Percentiles rank a stretch among this genome's conserved stretches.
Conservation (phyloP, 2,888 invertebrate species). For the Cactoblastis cactorum region DNA sequence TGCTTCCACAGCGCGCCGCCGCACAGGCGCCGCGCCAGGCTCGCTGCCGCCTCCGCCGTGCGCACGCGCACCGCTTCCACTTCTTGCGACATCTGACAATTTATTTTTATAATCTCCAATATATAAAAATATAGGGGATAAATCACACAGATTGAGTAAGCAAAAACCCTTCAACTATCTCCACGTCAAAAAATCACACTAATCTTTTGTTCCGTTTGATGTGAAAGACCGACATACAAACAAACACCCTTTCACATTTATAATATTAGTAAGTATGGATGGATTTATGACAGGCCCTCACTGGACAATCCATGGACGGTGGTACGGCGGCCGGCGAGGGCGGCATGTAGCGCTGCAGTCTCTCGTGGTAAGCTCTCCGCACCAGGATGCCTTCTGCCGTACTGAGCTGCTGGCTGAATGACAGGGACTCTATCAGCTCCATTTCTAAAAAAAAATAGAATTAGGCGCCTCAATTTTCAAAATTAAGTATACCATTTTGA, state of each 20-base stretch:
- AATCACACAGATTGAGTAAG: too few relatives aligned
- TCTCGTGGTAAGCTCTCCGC: conserved; percentile 87
- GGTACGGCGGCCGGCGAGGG: conserved; percentile 57
- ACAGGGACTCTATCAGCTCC: conserved; percentile 84
- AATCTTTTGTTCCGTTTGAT: too few relatives aligned
- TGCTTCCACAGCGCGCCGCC: conserved; percentile 54
- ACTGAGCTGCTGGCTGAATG: conserved; percentile 80
- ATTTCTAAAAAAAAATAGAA: conserved; percentile 73
- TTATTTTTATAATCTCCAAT: neutral
- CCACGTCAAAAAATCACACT: too few relatives aligned
- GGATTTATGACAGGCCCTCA: too few relatives aligned
- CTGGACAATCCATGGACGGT: conserved; percentile 46
- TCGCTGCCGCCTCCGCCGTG: conserved; percentile 45
- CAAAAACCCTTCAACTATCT: too few relatives aligned
- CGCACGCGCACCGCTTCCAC: conserved; percentile 39
- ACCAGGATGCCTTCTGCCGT: conserved; percentile 84
- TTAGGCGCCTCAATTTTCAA: too few relatives aligned
- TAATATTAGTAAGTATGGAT: too few relatives aligned
- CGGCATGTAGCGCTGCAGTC: conserved; percentile 91
- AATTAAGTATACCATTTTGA: neutral
- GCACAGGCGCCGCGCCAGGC: conserved; percentile 50
- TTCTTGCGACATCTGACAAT: conserved; percentile 31
- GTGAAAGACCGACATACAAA: too few relatives aligned
- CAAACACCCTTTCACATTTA: too few relatives aligned
- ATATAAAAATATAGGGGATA: too few relatives aligned